Evolutionary conservation across 2,888 invertebrate genomes (phyloP), one percentile per base, ranked within the genome.

Genomic region (Epicampocera succincta): DNA sequence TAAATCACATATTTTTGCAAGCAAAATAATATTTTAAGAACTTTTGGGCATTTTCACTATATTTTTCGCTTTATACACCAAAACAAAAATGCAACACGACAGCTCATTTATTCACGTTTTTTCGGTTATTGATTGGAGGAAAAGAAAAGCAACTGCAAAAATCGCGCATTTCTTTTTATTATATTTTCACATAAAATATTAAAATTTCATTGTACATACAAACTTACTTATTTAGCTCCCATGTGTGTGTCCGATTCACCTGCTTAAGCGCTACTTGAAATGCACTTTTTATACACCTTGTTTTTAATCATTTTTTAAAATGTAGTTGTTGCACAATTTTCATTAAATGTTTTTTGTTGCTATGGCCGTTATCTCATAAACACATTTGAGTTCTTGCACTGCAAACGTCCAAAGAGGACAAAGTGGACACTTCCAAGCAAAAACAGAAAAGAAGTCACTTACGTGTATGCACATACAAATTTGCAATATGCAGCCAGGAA

Each of bases 341-440:
- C 29, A 40, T 56, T 60, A 42, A 52, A 52, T 17, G 3, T 21
- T 58, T 29, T 44, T 44, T 75, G 29, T 50, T 76, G 33, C 60
- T 68, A 13, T n/a, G 40, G 42, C 72, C 74, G 65, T 74, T 80
- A 73, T 73, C 83, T 69, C 73, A 78, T 66, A 71, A 75, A 72
- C 77, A 80, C 68, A 77, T 80, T 65, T 72, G 60, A 52, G 61
- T 77, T 79, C 56, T 76, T 65, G 42, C 33, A 60, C 46, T 76
- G 13, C 58, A 75, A 69, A 60, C 61, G 48, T 8, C 60, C 12
- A n/a, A 19, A 68, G 15, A 38, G 52, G 15, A 52, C 68, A 44
- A 46, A n/a, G 21, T 54, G 52, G 15, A 54, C 50, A 44, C 68
- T 44, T 46, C 29, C 42, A 50, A 52, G 19, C 15, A 54, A 46